Base-by-base conservation (phyloP, 1,140 invertebrate species). In the Drosophila nasuta region DNA sequence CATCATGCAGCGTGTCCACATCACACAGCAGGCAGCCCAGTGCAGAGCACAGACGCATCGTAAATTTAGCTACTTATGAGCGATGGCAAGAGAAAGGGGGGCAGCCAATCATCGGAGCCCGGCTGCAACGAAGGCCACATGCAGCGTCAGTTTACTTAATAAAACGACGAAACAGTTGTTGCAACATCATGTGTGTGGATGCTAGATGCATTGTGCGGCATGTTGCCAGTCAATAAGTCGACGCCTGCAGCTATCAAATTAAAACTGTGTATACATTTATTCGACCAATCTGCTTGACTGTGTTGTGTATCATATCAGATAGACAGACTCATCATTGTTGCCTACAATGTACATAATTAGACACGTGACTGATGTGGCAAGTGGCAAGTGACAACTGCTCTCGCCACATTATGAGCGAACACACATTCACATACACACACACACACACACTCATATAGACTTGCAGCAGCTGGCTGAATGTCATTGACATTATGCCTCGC, bases 301-400 rank as follows among this genome's bases (percentile, higher is more conserved):
- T 10, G 30, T 8, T 8, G 30, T 11, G 35, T 38, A 38, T 38
- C 35, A 38, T 38, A 38, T 38, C 35, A 38, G 33, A 33, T 38
- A 7, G 33, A 8, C 20, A n/a, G n/a, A 5, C 51, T 15, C 20
- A 25, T 25, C 6, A 20, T 28, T 28, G 25, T 25, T 25, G 20
- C 20, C 20, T 8, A 38, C 38, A 58, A 3, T 1, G 28, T 54
- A 15, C 28, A 33, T 82, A 82, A 87, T 86, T 79, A 73, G 54
- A 68, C 81, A 79, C 82, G 76, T 87, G 79, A 75, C 80, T 75
- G 75, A 70, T 75, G 60, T 67, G 75, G 35, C 48, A 64, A 43
- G 49, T 30, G 25, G 49, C 51, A 54, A 54, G 28, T 33, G 33
- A 17, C 38, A 66, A 51, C 33, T 17, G 33, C 28, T 35, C n/a